Evolutionary conservation across 2,888 invertebrate genomes (phyloP).

Genomic region (Drosophila longiperda): DNA sequence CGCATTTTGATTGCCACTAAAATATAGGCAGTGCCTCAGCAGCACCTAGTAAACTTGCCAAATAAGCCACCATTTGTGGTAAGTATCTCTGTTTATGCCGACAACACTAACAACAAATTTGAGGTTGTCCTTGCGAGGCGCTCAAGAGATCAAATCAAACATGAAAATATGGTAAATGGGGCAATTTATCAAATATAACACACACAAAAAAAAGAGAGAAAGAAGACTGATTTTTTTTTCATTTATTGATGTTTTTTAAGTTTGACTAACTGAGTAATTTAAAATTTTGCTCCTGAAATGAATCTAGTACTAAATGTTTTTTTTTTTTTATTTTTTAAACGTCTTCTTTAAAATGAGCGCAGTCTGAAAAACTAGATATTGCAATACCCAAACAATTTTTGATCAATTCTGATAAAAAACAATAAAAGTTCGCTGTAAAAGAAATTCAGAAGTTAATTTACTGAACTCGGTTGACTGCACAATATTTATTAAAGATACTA

Average conservation of each 20-base stretch:
- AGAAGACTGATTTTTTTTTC: background rate
- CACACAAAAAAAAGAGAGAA: background rate
- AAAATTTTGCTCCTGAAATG: background rate
- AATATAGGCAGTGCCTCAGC: background rate
- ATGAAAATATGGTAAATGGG: slow-evolving; percentile 27
- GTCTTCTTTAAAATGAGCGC: background rate
- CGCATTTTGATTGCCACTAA: slow-evolving; percentile 45
- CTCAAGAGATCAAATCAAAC: slow-evolving; percentile 15
- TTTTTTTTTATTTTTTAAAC: too few species aligned
- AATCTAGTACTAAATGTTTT: background rate
- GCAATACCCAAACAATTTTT: background rate
- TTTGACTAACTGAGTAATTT: slow-evolving; percentile 6
- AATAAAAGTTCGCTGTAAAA: background rate
- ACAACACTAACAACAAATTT: slow-evolving; percentile 23
- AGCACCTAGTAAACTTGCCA: background rate
- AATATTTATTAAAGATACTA: background rate
- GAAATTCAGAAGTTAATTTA: background rate
- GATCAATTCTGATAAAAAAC: background rate
- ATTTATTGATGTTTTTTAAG: background rate
- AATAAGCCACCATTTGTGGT: slow-evolving; percentile 9
- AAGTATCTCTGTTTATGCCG: background rate
- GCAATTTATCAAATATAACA: slow-evolving; percentile 17
- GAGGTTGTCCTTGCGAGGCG: slow-evolving; percentile 13
- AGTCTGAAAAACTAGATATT: background rate
- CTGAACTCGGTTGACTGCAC: background rate